Percentiles rank a stretch among this genome's conserved stretches.
Conservation (phyloP, 1,140 invertebrate species). For the Heliconius congener region DNA sequence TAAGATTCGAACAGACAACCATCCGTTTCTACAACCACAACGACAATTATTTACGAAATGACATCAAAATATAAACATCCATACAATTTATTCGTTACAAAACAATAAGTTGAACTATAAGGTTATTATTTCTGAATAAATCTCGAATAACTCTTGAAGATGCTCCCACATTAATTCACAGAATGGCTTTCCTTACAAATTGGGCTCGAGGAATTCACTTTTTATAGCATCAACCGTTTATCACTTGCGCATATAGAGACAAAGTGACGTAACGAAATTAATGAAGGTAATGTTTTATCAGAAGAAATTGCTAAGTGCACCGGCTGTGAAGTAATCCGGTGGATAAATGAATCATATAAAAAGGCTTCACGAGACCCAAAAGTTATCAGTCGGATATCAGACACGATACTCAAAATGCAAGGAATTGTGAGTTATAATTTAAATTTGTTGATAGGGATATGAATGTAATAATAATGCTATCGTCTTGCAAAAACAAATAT, state of each 20-base stretch:
- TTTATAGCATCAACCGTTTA: not conserved
- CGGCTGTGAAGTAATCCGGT: slow-evolving; percentile 43
- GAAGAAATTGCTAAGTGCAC: slow-evolving; percentile 48
- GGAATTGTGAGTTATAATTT: slow-evolving; percentile 23
- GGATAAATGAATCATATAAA: slow-evolving; percentile 52
- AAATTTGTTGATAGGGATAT: no score
- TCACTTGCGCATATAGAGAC: not conserved
- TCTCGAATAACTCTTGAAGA: not conserved
- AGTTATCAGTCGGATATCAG: slow-evolving; percentile 16
- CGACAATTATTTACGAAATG: no score
- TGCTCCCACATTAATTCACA: not conserved
- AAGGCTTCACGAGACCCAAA: slow-evolving; percentile 28
- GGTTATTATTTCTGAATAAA: not conserved
- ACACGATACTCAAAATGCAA: slow-evolving; percentile 23
- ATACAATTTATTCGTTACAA: not conserved
- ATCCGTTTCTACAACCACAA: no score
- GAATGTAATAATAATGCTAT: no score
- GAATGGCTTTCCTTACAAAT: not conserved
- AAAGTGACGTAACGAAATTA: not conserved
- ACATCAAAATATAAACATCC: not conserved
- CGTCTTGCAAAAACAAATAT: no score
- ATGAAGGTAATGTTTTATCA: slow-evolving; percentile 34
- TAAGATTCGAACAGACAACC: no score
- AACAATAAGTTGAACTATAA: not conserved
- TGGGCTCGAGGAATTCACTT: not conserved